These are phyloP conservation scores for Arctopsyche grandis DNA, from an alignment of 1,140 invertebrate genomes.

Conservation along the genomic window DNA sequence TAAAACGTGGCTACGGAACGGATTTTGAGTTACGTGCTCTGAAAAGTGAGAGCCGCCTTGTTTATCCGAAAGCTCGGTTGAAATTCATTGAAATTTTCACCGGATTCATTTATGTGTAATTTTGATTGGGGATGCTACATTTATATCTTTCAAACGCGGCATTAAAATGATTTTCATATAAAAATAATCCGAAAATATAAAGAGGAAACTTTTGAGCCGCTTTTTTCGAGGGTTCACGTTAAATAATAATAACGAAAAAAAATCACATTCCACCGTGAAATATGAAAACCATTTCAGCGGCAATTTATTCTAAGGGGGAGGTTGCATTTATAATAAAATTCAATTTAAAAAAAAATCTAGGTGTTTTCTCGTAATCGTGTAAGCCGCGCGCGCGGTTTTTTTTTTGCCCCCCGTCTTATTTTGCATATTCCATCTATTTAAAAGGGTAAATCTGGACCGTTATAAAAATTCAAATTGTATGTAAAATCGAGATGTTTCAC, in stretches of 20 bases:
- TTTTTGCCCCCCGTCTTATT: slow-evolving; percentile 14
- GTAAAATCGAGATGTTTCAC: slow-evolving; percentile 42
- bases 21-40: background rate
- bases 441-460: slow-evolving; percentile 32
- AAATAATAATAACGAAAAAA: slow-evolving; percentile 27
- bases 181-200: too few species aligned
- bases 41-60: background rate
- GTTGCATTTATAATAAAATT: slow-evolving; percentile 29
- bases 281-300: slow-evolving; percentile 30
- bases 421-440: slow-evolving; percentile 31
- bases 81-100: background rate
- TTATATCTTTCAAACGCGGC: too few species aligned
- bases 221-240: background rate
- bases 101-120: too few species aligned
- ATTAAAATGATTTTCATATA: too few species aligned
- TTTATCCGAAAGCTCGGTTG: background rate
- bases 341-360: slow-evolving; percentile 24
- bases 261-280: slow-evolving; percentile 21
- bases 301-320: slow-evolving; percentile 24
- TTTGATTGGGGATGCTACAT: too few species aligned
- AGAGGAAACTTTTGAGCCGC: background rate
- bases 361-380: slow-evolving; percentile 25
- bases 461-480: slow-evolving; percentile 44
- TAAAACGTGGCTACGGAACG: background rate
- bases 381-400: background rate